phyloP scores from a whole-genome alignment of 2,888 invertebrate genomes.

The Digitonthophagus gazella region DNA sequence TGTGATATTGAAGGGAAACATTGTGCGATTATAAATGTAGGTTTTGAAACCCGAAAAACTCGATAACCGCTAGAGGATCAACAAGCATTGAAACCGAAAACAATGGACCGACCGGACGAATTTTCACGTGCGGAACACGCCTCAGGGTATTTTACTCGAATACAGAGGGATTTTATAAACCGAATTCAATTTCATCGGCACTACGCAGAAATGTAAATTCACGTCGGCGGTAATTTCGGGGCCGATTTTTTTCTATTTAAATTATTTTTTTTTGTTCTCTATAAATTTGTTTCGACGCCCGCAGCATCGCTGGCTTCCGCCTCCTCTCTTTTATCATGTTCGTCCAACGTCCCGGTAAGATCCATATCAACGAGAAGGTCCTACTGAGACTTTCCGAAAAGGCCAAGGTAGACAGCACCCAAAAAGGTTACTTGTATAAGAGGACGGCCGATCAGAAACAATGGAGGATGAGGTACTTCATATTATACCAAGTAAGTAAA shows the following conservation, averaged over 20 bases:
- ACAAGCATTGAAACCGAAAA: neutral
- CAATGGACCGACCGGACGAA: neutral
- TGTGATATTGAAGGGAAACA: too few species aligned
- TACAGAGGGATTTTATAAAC: neutral
- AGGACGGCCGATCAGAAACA: constrained; percentile 80
- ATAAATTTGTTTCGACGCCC: neutral
- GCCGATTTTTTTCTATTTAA: neutral
- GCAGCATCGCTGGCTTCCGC: neutral
- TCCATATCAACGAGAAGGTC: constrained; percentile 83
- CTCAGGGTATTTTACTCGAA: neutral
- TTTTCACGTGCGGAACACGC: neutral
- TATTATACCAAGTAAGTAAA: constrained; percentile 71
- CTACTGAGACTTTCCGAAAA: constrained; percentile 80
- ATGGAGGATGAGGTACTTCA: constrained; percentile 84
- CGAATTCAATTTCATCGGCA: neutral
- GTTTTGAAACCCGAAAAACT: neutral
- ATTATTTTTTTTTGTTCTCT: constrained; percentile 3
- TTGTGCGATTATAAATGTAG: neutral
- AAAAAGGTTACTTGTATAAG: constrained; percentile 82
- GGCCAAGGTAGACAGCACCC: constrained; percentile 81
- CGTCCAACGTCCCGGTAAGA: constrained; percentile 58
- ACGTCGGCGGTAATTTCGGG: neutral
- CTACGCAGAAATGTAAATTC: neutral
- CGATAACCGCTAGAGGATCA: neutral
- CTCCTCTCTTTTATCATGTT: neutral